Evolutionary conservation across 2,797 vertebrate species (phyloP).

Genomic region (Hyperoplus immaculatus): DNA sequence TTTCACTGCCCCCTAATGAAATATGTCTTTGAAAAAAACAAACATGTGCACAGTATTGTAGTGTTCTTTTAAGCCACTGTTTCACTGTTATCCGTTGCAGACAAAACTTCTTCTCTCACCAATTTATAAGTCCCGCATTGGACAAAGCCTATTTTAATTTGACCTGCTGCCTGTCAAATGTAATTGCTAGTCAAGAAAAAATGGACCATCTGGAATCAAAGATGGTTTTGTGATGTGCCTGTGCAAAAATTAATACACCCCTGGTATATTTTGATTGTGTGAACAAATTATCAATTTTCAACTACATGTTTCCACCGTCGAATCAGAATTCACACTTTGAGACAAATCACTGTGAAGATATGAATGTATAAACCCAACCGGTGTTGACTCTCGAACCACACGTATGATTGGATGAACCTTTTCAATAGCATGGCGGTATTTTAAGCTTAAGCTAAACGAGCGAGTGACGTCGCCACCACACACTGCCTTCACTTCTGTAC

Average conservation of each 20-base stretch:
- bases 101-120: constrained; percentile 19
- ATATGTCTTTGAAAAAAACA: neutral
- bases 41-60: neutral
- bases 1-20: constrained; percentile 31
- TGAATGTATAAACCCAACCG: neutral
- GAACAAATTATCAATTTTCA: neutral
- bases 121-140: constrained; percentile 28
- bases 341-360: neutral
- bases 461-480: constrained; percentile 10
- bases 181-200: constrained; percentile 44
- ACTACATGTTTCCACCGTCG: neutral
- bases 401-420: too few species aligned
- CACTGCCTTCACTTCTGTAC: constrained; percentile 14
- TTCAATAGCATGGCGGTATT: neutral
- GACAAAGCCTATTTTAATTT: constrained; percentile 13
- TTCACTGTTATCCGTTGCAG: constrained; percentile 7
- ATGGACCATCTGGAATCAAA: constrained; percentile 23
- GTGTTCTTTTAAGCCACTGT: constrained; percentile 5
- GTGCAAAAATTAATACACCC: constrained; percentile 3
- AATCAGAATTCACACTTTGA: neutral
- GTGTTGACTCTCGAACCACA: neutral
- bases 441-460: constrained; percentile 6
- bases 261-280: neutral
- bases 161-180: constrained; percentile 48
- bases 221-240: constrained; percentile 5